These are phyloP conservation scores for Thunnus maccoyii DNA, from an alignment of 2,113 vertebrate species.

Conservation along the genomic window DNA sequence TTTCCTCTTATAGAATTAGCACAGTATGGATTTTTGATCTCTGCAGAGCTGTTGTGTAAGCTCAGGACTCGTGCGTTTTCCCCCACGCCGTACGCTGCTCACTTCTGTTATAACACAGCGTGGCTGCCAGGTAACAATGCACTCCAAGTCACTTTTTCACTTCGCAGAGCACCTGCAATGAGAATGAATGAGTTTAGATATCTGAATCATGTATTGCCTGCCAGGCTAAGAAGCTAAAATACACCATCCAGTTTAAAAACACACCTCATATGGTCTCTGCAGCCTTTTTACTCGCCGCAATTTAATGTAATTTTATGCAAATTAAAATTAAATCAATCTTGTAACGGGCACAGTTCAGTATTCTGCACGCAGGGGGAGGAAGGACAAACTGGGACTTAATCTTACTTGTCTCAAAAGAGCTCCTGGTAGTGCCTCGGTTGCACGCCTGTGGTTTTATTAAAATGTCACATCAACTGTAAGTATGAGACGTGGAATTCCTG, in stretches of 20 bases:
- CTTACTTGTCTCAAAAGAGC: conserved; percentile 62
- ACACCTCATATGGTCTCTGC: conserved; percentile 9
- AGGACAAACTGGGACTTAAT: conserved; percentile 62
- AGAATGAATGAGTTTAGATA: background rate
- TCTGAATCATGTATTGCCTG: background rate
- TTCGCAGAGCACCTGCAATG: background rate
- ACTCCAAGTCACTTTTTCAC: background rate
- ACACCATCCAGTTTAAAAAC: background rate
- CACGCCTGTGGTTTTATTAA: conserved; percentile 63
- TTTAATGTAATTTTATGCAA: conserved; percentile 72
- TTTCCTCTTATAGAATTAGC: conserved; percentile 68
- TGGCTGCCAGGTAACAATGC: conserved; percentile 21
- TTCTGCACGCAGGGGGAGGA: conserved; percentile 52
- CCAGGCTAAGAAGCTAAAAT: background rate
- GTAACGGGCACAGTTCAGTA: conserved; percentile 48
- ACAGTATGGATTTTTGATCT: conserved; percentile 69
- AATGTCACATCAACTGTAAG: conserved; percentile 67
- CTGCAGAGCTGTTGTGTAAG: conserved; percentile 57
- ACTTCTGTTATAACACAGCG: background rate
- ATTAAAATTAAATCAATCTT: conserved; percentile 71
- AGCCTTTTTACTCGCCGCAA: conserved; percentile 57
- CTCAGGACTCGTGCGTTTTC: conserved; percentile 8
- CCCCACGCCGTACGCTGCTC: background rate
- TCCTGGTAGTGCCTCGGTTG: conserved; percentile 43
- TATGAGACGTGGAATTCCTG: conserved; percentile 25